Percentiles rank a stretch among this genome's conserved stretches.
Evolutionary conservation across 2,888 invertebrate species (phyloP).

Genomic region (Galerucella pusilla): DNA sequence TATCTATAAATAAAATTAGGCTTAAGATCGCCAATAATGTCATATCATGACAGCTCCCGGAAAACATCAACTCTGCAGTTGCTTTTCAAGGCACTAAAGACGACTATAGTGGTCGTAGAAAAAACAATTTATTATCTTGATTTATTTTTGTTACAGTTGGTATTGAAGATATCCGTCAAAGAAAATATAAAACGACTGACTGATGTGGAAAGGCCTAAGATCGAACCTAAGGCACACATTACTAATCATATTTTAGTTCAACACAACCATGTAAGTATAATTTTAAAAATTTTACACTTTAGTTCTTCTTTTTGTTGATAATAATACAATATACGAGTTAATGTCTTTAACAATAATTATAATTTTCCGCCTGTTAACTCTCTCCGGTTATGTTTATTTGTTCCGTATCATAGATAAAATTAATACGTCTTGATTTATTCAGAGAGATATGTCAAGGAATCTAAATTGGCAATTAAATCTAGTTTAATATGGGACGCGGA

Average conservation of each 20-base stretch:
- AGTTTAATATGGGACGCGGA: not conserved
- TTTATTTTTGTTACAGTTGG: slow-evolving; percentile 62
- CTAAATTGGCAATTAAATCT: slow-evolving; percentile 10
- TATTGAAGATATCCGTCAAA: slow-evolving; percentile 69
- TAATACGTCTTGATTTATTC: slow-evolving; percentile 1
- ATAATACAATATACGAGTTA: not conserved
- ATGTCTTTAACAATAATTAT: slow-evolving; percentile 9
- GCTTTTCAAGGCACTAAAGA: no score
- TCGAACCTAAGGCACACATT: slow-evolving; percentile 70
- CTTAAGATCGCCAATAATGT: no score
- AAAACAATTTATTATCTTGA: not conserved
- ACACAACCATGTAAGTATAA: slow-evolving; percentile 62
- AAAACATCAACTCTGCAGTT: no score
- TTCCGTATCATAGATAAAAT: slow-evolving; percentile 7
- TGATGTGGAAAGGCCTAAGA: slow-evolving; percentile 71
- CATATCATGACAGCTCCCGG: no score
- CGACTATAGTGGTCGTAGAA: no score
- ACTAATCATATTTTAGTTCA: slow-evolving; percentile 69
- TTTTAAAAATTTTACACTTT: slow-evolving; percentile 10
- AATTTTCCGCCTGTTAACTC: slow-evolving; percentile 11
- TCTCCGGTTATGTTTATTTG: not conserved
- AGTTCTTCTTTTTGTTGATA: no score
- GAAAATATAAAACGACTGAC: slow-evolving; percentile 71
- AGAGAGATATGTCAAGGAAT: slow-evolving; percentile 10
- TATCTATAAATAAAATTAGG: no score